These are phyloP conservation scores for Aphidoletes aphidimyza DNA, from an alignment of 2,888 invertebrate species.

Conservation along the genomic window DNA sequence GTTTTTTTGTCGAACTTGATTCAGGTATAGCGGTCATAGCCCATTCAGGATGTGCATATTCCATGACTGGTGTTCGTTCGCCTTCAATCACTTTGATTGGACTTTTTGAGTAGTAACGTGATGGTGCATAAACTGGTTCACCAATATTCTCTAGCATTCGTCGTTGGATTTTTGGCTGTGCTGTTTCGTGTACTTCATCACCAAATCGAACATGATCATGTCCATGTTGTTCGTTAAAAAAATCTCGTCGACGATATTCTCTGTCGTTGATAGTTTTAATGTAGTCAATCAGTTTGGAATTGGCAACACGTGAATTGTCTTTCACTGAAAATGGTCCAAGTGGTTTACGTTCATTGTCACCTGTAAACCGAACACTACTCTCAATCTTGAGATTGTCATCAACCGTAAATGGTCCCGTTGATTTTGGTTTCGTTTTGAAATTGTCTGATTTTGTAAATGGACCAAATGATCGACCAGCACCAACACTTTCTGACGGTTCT, in stretches of 20 bases:
- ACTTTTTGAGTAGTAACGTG: conserved; percentile 72
- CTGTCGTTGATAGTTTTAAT: conserved; percentile 76
- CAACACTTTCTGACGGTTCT: conserved; percentile 42
- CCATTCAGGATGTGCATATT: conserved; percentile 83
- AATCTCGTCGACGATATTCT: conserved; percentile 68
- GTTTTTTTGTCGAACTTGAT: conserved; percentile 62
- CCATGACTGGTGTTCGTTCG: conserved; percentile 78
- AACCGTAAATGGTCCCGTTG: conserved; percentile 71
- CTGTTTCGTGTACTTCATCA: conserved; percentile 61
- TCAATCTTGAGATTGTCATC: conserved; percentile 69
- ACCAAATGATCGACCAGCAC: conserved; percentile 66
- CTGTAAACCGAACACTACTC: conserved; percentile 61
- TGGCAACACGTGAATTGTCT: conserved; percentile 71
- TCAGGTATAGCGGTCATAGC: conserved; percentile 80
- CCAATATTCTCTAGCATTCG: conserved; percentile 78
- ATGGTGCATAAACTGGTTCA: conserved; percentile 73
- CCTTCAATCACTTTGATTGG: conserved; percentile 71
- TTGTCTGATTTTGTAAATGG: conserved; percentile 74
- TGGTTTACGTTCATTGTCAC: conserved; percentile 33
- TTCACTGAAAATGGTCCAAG: conserved; percentile 73
- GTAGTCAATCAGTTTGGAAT: conserved; percentile 73
- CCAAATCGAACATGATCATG: conserved; percentile 66
- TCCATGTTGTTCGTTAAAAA: conserved; percentile 68
- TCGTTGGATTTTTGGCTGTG: conserved; percentile 72
- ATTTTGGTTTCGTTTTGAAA: conserved; percentile 62